Conservation (phyloP, 2,113 vertebrate species). For the Stigmatopora nigra region DNA sequence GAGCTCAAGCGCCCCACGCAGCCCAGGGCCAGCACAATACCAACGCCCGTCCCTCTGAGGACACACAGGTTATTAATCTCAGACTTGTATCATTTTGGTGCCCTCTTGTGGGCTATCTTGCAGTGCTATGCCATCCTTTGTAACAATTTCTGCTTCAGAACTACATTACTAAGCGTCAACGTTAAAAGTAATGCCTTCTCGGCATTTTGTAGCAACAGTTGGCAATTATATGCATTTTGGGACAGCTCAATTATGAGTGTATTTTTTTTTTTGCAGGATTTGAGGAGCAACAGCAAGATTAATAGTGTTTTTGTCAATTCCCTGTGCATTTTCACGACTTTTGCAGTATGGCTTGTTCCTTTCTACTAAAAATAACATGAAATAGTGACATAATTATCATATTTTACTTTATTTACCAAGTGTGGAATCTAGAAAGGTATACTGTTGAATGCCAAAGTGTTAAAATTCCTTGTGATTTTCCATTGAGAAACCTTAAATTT, state of each 20-base stretch:
- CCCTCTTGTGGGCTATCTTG: too few relatives aligned
- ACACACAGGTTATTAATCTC: slow-evolving; percentile 4
- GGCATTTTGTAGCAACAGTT: background rate
- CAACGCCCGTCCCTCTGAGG: slow-evolving; percentile 73
- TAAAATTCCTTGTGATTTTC: too few relatives aligned
- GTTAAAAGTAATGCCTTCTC: background rate
- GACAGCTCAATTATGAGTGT: too few relatives aligned
- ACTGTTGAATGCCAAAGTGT: background rate
- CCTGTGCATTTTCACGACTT: background rate
- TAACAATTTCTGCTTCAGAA: too few relatives aligned
- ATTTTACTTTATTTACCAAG: background rate
- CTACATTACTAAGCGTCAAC: too few relatives aligned
- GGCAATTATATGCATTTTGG: too few relatives aligned
- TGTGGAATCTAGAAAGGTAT: background rate
- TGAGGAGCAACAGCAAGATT: too few relatives aligned
- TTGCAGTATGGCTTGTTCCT: background rate
- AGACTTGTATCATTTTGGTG: background rate
- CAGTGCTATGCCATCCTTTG: too few relatives aligned
- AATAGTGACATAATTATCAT: background rate
- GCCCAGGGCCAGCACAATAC: slow-evolving; percentile 73
- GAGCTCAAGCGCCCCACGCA: slow-evolving; percentile 79
- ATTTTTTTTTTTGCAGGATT: too few relatives aligned
- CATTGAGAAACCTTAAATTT: too few relatives aligned
- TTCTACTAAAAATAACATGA: too few relatives aligned
- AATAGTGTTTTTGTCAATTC: background rate